Evolutionary conservation across 2,888 invertebrate species (phyloP).

Genomic region (Drosophila pseudotalamancana): DNA sequence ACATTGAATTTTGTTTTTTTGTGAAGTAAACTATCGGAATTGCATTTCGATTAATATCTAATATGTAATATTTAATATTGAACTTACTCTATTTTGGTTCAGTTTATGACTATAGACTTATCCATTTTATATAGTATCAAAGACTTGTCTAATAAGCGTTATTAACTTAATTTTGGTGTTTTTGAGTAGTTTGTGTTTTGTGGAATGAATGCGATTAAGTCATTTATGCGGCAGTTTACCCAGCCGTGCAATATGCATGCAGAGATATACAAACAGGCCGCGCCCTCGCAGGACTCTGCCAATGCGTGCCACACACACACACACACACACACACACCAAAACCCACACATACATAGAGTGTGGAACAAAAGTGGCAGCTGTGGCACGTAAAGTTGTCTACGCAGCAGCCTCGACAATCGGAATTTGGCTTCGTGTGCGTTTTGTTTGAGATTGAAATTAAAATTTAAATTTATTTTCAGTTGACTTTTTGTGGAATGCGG

Average conservation of each 20-base stretch:
- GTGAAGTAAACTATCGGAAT: too few relatives aligned
- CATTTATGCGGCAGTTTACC: constrained; percentile 57
- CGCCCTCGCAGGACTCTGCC: constrained; percentile 45
- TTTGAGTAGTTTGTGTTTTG: constrained; percentile 7
- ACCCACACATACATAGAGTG: constrained; percentile 5
- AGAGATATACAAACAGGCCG: constrained; percentile 24
- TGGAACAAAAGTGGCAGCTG: constrained; percentile 47
- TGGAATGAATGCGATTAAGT: constrained; percentile 55
- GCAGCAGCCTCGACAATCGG: constrained; percentile 51
- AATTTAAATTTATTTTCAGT: constrained; percentile 75
- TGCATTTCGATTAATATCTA: too few relatives aligned
- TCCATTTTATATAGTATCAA: too few relatives aligned
- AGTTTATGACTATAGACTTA: too few relatives aligned
- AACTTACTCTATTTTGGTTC: too few relatives aligned
- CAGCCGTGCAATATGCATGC: constrained; percentile 60
- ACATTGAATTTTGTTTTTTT: too few relatives aligned
- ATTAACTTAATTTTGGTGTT: too few relatives aligned
- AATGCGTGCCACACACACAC: constrained; percentile 42
- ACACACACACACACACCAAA: constrained; percentile 12
- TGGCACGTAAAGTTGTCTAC: constrained; percentile 67
- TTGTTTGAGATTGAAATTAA: constrained; percentile 75
- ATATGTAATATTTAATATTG: too few relatives aligned
- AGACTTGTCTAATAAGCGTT: too few relatives aligned
- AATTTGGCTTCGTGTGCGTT: constrained; percentile 53
- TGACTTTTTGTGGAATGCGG: constrained; percentile 59